Evolutionary conservation across 2,113 vertebrate species (phyloP).

Genomic region (Paratilapia polleni): DNA sequence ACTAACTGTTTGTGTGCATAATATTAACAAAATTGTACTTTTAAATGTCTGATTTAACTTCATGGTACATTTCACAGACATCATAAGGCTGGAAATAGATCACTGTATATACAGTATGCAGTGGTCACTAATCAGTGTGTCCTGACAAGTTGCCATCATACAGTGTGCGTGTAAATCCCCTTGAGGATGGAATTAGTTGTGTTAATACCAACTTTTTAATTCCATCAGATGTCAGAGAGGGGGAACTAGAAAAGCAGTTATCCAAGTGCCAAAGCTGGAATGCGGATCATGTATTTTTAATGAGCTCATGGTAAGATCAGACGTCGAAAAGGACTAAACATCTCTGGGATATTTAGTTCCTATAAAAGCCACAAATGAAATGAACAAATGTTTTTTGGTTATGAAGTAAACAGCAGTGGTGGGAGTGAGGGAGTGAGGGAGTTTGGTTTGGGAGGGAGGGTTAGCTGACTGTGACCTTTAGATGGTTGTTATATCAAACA

Average conservation of each 20-base stretch:
- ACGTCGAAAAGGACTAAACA: constrained; percentile 62
- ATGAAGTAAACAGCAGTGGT: constrained; percentile 49
- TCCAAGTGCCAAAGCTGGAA: constrained; percentile 57
- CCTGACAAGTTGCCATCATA: constrained; percentile 45
- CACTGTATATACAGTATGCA: background rate
- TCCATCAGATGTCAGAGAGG: constrained; percentile 43
- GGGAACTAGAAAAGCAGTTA: constrained; percentile 51
- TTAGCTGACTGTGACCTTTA: constrained; percentile 60
- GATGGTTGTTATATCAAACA: constrained; percentile 47
- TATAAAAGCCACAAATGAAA: constrained; percentile 70
- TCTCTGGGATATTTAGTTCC: constrained; percentile 69
- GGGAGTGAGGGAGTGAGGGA: constrained; percentile 11
- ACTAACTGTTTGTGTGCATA: background rate
- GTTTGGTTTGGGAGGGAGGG: background rate
- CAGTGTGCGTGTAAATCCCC: constrained; percentile 60
- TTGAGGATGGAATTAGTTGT: constrained; percentile 53
- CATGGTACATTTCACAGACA: background rate
- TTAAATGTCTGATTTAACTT: background rate
- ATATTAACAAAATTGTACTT: background rate
- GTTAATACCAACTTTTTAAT: constrained; percentile 69
- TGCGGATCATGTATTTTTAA: constrained; percentile 76
- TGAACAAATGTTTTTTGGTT: constrained; percentile 68
- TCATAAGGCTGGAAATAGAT: background rate
- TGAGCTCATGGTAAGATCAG: constrained; percentile 70
- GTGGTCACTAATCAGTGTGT: constrained; percentile 32